A percentile compares a stretch with the other conserved stretches of the same genome.
Conservation (phyloP, 2,888 invertebrate genomes). For the Acanthacorydalis orientalis region DNA sequence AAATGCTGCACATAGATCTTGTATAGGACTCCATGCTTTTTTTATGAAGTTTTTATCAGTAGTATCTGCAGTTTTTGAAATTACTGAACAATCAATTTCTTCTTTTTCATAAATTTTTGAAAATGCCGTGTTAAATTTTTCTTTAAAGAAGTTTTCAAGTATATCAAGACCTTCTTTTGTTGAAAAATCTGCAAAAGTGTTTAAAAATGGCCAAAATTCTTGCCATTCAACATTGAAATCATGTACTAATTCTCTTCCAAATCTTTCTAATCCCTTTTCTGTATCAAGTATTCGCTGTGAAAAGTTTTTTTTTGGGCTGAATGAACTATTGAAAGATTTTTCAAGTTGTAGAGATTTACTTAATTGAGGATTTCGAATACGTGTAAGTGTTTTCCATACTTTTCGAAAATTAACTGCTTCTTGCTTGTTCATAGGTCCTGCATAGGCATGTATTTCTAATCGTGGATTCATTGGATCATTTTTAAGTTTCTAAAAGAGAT, state of each 20-base stretch:
- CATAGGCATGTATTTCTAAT: conserved; percentile 67
- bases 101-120: background rate
- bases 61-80: background rate
- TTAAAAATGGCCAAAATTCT: conserved; percentile 86
- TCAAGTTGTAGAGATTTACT: conserved; percentile 13
- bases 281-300: conserved; percentile 47
- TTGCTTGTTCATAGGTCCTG: conserved; percentile 75
- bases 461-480: conserved; percentile 48
- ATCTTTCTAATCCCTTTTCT: conserved; percentile 75
- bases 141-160: conserved; percentile 57
- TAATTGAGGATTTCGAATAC: conserved; percentile 4
- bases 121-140: conserved; percentile 29
- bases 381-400: conserved; percentile 65
- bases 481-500: conserved; percentile 36
- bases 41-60: background rate
- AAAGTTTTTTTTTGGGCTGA: conserved; percentile 4
- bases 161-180: conserved; percentile 52
- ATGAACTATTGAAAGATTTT: conserved; percentile 13
- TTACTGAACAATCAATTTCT: background rate
- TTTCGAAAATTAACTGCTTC: conserved; percentile 55
- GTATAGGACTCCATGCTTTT: conserved; percentile 32
- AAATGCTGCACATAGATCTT: conserved; percentile 40
- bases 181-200: conserved; percentile 61
- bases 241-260: conserved; percentile 58
- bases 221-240: conserved; percentile 65